Base-by-base conservation (phyloP, 2,888 invertebrate species). In the Orthonychiurus folsomi region DNA sequence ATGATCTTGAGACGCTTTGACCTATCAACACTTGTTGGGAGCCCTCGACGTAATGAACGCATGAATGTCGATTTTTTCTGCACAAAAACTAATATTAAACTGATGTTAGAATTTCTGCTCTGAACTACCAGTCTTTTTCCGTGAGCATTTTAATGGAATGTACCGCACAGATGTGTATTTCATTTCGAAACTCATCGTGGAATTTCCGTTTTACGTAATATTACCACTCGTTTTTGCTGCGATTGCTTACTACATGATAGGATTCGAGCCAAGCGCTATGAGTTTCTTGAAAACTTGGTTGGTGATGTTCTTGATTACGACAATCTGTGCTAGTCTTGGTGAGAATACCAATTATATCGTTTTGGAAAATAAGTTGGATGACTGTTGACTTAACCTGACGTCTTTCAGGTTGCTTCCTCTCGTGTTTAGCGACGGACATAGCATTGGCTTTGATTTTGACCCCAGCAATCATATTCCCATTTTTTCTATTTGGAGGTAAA, bases 381-480 rank as follows among this genome's bases (percentile, higher is more conserved):
- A 27, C 2, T 21, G 23, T 61, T 59, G 64, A 59, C 18, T 79
- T 92, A 92, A 95, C 50, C 96, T n/a, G n/a, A n/a, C n/a, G n/a
- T n/a, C n/a, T n/a, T n/a, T n/a, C n/a, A 92, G 92, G 95, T 48
- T 96, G 95, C 78, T 80, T 94, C 72, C 87, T 94, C 75, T 94
- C 95, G 0, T 91, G 93, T 71, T 80, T 87, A 0, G 87, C 91
- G 72, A 85, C 84, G 65, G 87, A 86, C 65, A 84, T 90, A 2
- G 87, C 89, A 55, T 88, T 94, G 84, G 94, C 94, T 0, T 80
- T 94, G 1, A 89, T 93, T 0, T 83, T 96, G 59, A 91, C 92
- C 0, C 93, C 95, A 1, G 90, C 94, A 2, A 82, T 94, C 63
- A 86, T 95, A 70, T 89, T 95, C 63, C 95, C 96, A 0, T 88